Conservation (phyloP, 2,888 invertebrate species). For the Sphaeridia pumilis region DNA sequence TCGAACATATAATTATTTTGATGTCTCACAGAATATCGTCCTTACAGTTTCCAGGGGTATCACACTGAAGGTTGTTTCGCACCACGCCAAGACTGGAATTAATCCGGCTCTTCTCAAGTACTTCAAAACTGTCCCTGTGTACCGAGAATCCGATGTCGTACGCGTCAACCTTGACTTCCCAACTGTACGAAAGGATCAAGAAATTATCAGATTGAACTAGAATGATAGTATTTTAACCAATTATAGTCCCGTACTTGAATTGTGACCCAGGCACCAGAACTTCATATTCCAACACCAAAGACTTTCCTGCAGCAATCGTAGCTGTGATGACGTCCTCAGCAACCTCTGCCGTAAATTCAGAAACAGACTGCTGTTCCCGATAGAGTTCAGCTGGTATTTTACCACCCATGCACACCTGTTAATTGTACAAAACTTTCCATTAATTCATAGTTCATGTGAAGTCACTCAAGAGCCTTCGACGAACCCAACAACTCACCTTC, state of each 20-base stretch:
- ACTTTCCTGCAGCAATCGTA: slow-evolving; percentile 21
- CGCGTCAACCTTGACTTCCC: slow-evolving; percentile 25
- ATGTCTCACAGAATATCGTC: background rate
- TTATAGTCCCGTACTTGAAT: slow-evolving; percentile 12
- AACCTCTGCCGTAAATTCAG: too few relatives aligned
- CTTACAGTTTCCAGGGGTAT: slow-evolving; percentile 14
- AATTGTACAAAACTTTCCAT: background rate
- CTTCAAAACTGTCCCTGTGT: too few relatives aligned
- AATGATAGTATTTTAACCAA: background rate
- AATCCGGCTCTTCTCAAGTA: too few relatives aligned
- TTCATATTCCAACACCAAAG: slow-evolving; percentile 20
- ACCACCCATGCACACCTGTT: slow-evolving; percentile 13
- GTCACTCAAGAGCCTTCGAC: background rate
- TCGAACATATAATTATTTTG: background rate
- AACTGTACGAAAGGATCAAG: slow-evolving; percentile 11
- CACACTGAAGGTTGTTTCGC: too few relatives aligned
- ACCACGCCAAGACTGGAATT: background rate
- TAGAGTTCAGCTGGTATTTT: slow-evolving; percentile 5
- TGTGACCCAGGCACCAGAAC: slow-evolving; percentile 10
- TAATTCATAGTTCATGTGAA: background rate
- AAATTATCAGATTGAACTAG: background rate
- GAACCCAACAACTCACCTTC: background rate
- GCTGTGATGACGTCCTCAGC: slow-evolving; percentile 17
- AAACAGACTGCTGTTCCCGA: too few relatives aligned
- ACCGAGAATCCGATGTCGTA: slow-evolving; percentile 27